Evolutionary conservation across 2,113 vertebrate species (phyloP).

Genomic region (Myotis lucifugus): DNA sequence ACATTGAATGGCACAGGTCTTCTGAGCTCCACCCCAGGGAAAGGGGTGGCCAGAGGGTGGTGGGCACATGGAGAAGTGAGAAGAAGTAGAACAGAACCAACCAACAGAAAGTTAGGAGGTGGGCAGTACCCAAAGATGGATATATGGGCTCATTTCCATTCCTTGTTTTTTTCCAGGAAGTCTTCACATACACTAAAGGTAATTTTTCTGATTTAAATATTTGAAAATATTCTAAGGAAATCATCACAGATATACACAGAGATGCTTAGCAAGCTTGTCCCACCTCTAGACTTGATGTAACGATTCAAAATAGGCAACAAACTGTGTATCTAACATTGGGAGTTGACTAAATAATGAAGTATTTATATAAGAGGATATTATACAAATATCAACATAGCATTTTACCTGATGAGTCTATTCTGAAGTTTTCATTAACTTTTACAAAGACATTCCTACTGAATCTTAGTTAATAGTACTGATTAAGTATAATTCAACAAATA

Average conservation of each 20-base stretch:
- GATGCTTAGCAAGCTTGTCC: not conserved
- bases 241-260: not conserved
- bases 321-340: not conserved
- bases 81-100: not conserved
- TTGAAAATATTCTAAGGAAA: not conserved
- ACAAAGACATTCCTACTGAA: not conserved
- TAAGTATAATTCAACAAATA: not conserved
- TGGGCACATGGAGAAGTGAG: not conserved
- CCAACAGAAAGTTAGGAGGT: not conserved
- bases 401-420: not conserved
- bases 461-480: not conserved
- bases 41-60: fast-evolving
- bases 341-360: not conserved
- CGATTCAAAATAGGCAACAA: not conserved
- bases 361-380: not conserved
- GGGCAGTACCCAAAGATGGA: not conserved
- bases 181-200: not conserved
- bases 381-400: not conserved
- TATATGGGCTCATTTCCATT: not conserved
- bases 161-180: not conserved
- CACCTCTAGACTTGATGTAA: not conserved
- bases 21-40: not conserved
- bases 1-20: not conserved
- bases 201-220: not conserved
- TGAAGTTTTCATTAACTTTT: not conserved